Evolutionary conservation across 2,113 vertebrate genomes (phyloP).

Genomic region (Tenrec ecaudatus): DNA sequence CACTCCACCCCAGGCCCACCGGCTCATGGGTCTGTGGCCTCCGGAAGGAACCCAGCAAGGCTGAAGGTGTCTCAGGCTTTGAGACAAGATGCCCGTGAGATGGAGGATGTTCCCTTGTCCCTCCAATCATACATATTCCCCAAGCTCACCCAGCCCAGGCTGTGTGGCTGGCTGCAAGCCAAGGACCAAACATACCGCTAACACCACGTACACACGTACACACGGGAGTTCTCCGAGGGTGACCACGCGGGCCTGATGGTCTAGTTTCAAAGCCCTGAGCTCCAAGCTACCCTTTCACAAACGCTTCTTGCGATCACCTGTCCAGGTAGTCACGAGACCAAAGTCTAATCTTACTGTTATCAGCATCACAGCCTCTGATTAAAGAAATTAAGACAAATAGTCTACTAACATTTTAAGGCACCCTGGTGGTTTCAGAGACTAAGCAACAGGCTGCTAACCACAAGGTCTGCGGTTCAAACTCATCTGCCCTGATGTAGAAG

Average conservation of each 20-base stretch:
- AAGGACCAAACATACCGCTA: slow-evolving; percentile 80
- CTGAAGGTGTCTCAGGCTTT: slow-evolving; percentile 54
- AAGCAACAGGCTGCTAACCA: no score
- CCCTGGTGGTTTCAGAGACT: no score
- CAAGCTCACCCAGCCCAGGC: slow-evolving; percentile 71
- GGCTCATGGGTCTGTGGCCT: slow-evolving; percentile 18
- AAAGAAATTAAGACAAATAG: neutral
- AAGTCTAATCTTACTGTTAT: slow-evolving; percentile 69
- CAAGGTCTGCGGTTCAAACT: no score
- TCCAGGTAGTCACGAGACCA: slow-evolving; percentile 70
- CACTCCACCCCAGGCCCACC: neutral
- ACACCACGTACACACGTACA: slow-evolving; percentile 82
- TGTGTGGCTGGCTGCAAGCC: slow-evolving; percentile 69
- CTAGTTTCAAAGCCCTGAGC: slow-evolving; percentile 62
- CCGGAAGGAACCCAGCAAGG: neutral
- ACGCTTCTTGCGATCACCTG: slow-evolving; percentile 45
- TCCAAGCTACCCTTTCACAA: slow-evolving; percentile 38
- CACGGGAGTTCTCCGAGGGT: slow-evolving; percentile 80
- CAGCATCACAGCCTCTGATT: slow-evolving; percentile 79
- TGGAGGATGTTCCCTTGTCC: slow-evolving; percentile 67
- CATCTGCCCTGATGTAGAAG: no score
- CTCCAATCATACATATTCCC: slow-evolving; percentile 72
- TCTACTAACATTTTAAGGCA: neutral
- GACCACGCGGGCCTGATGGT: slow-evolving; percentile 78
- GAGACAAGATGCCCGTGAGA: slow-evolving; percentile 67